A percentile compares a stretch with the other conserved stretches of the same genome.
These are phyloP conservation scores for Leptinotarsa haldemani DNA, from an alignment of 2,888 invertebrate genomes.

Conservation along the genomic window DNA sequence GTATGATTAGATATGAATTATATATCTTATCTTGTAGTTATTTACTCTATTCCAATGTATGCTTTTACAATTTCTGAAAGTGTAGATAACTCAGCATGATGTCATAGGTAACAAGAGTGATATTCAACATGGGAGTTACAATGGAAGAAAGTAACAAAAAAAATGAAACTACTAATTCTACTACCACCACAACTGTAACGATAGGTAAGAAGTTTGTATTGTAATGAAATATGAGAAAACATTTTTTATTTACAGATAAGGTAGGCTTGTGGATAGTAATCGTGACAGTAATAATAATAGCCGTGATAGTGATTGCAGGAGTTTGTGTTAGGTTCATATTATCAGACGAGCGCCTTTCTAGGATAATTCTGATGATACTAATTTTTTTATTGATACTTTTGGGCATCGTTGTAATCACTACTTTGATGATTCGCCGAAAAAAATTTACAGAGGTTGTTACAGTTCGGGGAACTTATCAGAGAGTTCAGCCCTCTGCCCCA, in stretches of 20 bases:
- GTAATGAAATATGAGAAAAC: not conserved
- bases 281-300: constrained; percentile 37
- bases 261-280: constrained; percentile 40
- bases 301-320: constrained; percentile 37
- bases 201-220: constrained; percentile 29
- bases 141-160: constrained; percentile 30
- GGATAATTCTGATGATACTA: constrained; percentile 38
- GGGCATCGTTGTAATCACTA: constrained; percentile 29
- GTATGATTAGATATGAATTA: not conserved
- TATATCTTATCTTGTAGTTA: not conserved
- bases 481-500: constrained; percentile 40
- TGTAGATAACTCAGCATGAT: constrained; percentile 4
- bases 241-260: constrained; percentile 36
- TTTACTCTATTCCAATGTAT: constrained; percentile 10
- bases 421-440: constrained; percentile 33
- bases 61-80: constrained; percentile 4
- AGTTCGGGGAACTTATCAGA: constrained; percentile 36
- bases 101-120: constrained; percentile 23
- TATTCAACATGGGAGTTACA: constrained; percentile 25
- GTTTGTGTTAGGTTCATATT: constrained; percentile 39
- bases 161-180: constrained; percentile 25
- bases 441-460: constrained; percentile 19
- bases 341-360: constrained; percentile 33
- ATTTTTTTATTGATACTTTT: constrained; percentile 41
- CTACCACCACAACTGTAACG: constrained; percentile 29